Base-by-base conservation (phyloP, 2,797 vertebrate genomes). In the Passerculus sandwichensis region DNA sequence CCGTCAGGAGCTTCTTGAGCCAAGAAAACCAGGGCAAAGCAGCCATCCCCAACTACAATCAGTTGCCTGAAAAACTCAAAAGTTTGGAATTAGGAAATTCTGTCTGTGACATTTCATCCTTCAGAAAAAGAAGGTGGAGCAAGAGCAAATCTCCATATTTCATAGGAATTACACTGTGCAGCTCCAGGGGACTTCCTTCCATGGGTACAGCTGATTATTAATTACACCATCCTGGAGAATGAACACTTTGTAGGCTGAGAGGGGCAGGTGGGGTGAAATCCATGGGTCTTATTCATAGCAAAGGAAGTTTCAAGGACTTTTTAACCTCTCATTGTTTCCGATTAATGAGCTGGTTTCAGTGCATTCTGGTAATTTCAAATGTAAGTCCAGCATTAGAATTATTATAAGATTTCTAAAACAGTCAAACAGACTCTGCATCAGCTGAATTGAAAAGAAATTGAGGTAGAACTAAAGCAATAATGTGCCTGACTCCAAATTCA, bases 301-400 rank as follows among this genome's bases (percentile, higher is more conserved):
- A 66, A 76, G 21, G 40, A 73, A 92, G 15, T 44, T 89, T 91
- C 67, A 87, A 96, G 71, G 87, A 48, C 71, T 89, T 85, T 65
- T 57, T 15, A 81, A 87, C 23, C 32, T 92, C 77, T 69, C 1
- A 0, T 67, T n/a, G 4, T 38, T 53, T 78, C 65, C 69, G 47
- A 65, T 65, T 72, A 85, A 73, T 56, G 64, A 36, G 36, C 50
- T 62, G 44, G 9, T 85, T 75, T 64, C 22, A 21, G 85, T 17
- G 26, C 38, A 17, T 47, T 76, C 74, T 79, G 78, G 15, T 73
- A 11, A 93, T 84, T 81, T 30, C 2, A 6, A 91, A 66, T 66
- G 86, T 56, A 51, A 72, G 47, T 69, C 78, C 36, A 73, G 16
- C 62, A 64, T 22, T 40, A 30, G 32, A 23, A 26, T 82, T 21